Evolutionary conservation across 2,888 invertebrate genomes (phyloP).

Genomic region (Andrena flavipes): DNA sequence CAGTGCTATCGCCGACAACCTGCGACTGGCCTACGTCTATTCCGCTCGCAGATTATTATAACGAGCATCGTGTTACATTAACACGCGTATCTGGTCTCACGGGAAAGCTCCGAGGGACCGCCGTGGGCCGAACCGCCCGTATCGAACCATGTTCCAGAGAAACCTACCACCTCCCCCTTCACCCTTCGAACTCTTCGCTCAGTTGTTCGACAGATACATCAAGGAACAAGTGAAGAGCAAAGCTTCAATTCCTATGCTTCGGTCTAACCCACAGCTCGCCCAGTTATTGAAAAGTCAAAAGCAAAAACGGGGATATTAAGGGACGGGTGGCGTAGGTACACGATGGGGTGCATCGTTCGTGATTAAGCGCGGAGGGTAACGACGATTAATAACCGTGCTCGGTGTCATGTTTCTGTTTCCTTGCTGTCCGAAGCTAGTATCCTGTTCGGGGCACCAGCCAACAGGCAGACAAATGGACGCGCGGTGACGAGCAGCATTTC

Average conservation of each 20-base stretch:
- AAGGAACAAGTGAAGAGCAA: too few species aligned
- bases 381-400: slow-evolving; percentile 67
- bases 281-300: neutral
- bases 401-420: slow-evolving; percentile 57
- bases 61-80: slow-evolving; percentile 81
- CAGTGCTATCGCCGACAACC: slow-evolving; percentile 72
- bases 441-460: slow-evolving; percentile 60
- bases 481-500: slow-evolving; percentile 82
- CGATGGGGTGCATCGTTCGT: neutral
- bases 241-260: too few species aligned
- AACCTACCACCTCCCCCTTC: neutral
- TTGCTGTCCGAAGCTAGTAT: slow-evolving; percentile 42
- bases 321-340: neutral
- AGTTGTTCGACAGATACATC: too few species aligned
- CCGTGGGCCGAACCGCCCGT: slow-evolving; percentile 30
- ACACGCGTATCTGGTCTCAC: slow-evolving; percentile 80
- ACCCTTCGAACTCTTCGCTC: too few species aligned
- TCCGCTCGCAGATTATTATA: slow-evolving; percentile 82
- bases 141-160: slow-evolving; percentile 28
- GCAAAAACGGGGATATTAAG: neutral
- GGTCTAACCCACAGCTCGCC: neutral
- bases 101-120: slow-evolving; percentile 72
- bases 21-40: slow-evolving; percentile 71
- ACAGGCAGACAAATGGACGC: slow-evolving; percentile 80
- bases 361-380: slow-evolving; percentile 8